phyloP scores from a whole-genome alignment of 2,797 vertebrate species.

The Gambusia yucatana region DNA sequence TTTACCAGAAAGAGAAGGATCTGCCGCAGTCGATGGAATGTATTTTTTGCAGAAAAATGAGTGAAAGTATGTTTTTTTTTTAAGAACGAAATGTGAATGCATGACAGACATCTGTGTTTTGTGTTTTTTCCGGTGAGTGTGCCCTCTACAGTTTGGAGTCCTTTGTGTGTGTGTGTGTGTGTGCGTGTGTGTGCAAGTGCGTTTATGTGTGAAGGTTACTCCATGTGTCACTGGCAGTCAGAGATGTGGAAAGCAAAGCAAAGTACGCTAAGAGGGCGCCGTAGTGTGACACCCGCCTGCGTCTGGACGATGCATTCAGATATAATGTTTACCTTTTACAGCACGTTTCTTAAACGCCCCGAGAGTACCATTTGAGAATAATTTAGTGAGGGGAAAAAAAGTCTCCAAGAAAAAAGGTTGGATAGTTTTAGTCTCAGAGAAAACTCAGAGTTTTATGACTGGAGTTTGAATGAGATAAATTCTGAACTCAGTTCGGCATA shows the following conservation, averaged over 20 bases:
- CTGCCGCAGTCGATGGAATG: not conserved
- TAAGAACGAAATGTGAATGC: constrained; percentile 32
- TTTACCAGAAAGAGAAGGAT: not conserved
- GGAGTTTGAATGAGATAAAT: constrained; percentile 52
- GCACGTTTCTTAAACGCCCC: constrained; percentile 75
- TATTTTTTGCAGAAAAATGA: constrained; percentile 2
- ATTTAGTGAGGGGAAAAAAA: constrained; percentile 58
- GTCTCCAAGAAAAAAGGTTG: constrained; percentile 50
- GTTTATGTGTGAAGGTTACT: constrained; percentile 38
- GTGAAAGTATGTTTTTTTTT: constrained; percentile 9
- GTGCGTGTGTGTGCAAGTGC: constrained; percentile 23
- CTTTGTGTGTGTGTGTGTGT: constrained; percentile 12
- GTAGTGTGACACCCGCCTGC: constrained; percentile 71
- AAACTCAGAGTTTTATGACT: constrained; percentile 38
- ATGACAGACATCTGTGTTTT: constrained; percentile 28
- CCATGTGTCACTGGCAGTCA: constrained; percentile 63
- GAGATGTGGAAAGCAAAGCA: constrained; percentile 74
- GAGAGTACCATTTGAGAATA: constrained; percentile 67
- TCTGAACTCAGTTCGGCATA: constrained; percentile 14
- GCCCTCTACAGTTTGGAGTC: constrained; percentile 35
- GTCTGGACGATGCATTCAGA: constrained; percentile 74
- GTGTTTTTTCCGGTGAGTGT: not conserved
- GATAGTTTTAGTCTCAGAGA: constrained; percentile 40
- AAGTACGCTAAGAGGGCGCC: constrained; percentile 55
- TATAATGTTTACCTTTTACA: constrained; percentile 79